Evolutionary conservation across 2,113 vertebrate species (phyloP).

Genomic region (Pycnonotus jocosus): DNA sequence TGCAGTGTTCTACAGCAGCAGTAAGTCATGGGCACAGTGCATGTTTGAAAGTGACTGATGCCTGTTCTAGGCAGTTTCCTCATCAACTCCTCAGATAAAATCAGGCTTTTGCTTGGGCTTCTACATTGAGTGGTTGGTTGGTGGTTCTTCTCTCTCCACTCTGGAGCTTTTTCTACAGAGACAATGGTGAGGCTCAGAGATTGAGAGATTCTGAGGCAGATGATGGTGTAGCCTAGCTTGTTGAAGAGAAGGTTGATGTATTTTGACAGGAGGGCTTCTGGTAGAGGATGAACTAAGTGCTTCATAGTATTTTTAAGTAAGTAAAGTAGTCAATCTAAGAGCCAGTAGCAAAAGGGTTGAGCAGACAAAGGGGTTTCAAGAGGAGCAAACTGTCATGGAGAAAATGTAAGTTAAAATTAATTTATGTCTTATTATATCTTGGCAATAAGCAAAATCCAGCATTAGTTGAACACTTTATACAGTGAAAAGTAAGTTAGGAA

Average conservation of each 20-base stretch:
- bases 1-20: not conserved
- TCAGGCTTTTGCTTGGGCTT: not conserved
- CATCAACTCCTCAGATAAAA: not conserved
- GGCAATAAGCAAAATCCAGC: not conserved
- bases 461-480: not conserved
- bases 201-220: not conserved
- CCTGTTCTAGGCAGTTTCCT: not conserved
- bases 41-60: not conserved
- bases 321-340: not conserved
- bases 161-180: not conserved
- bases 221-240: not conserved
- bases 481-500: not conserved
- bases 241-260: not conserved
- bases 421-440: not conserved
- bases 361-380: not conserved
- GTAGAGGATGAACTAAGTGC: not conserved
- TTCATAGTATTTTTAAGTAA: not conserved
- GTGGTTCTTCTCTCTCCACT: not conserved
- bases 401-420: not conserved
- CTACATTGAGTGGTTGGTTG: not conserved
- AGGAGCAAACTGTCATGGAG: not conserved
- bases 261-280: not conserved
- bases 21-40: accelerated
- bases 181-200: not conserved
- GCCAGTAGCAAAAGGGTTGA: not conserved